Percentiles rank a stretch among this genome's conserved stretches.
Conservation (phyloP, 2,888 invertebrate genomes). For the Acanthosoma haemorrhoidale region DNA sequence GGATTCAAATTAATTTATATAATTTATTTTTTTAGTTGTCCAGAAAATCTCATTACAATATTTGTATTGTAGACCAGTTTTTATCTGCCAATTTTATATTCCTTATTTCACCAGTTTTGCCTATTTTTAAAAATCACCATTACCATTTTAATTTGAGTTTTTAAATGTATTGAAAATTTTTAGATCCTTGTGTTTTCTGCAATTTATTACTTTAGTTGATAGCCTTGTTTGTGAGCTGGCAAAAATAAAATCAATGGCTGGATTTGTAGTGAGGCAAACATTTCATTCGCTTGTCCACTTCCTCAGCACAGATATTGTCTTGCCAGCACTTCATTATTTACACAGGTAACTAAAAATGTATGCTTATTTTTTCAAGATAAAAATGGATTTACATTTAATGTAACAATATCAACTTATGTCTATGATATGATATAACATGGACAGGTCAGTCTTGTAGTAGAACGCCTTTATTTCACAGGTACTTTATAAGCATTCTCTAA, state of each 20-base stretch:
- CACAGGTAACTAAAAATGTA: conserved; percentile 26
- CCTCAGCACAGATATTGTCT: conserved; percentile 19
- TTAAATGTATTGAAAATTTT: background rate
- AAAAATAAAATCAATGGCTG: conserved; percentile 28
- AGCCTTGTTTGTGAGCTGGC: conserved; percentile 25
- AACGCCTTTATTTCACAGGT: too few relatives aligned
- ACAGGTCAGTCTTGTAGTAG: too few relatives aligned
- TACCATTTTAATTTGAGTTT: background rate
- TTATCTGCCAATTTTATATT: background rate
- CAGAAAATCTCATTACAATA: too few relatives aligned
- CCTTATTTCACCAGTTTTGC: too few relatives aligned
- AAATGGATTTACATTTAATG: too few relatives aligned
- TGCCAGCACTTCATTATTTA: conserved; percentile 26
- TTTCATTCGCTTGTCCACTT: conserved; percentile 32
- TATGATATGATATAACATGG: too few relatives aligned
- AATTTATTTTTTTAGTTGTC: too few relatives aligned
- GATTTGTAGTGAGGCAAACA: conserved; percentile 30
- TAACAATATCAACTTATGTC: too few relatives aligned
- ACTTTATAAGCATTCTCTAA: too few relatives aligned
- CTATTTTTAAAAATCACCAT: too few relatives aligned
- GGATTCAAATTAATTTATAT: too few relatives aligned
- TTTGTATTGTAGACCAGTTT: too few relatives aligned
- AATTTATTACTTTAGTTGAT: conserved; percentile 33
- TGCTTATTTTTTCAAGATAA: background rate
- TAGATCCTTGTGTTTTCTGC: conserved; percentile 35